Base-by-base conservation (phyloP, 2,797 vertebrate species). In the Mormyrus proboscirostris region DNA sequence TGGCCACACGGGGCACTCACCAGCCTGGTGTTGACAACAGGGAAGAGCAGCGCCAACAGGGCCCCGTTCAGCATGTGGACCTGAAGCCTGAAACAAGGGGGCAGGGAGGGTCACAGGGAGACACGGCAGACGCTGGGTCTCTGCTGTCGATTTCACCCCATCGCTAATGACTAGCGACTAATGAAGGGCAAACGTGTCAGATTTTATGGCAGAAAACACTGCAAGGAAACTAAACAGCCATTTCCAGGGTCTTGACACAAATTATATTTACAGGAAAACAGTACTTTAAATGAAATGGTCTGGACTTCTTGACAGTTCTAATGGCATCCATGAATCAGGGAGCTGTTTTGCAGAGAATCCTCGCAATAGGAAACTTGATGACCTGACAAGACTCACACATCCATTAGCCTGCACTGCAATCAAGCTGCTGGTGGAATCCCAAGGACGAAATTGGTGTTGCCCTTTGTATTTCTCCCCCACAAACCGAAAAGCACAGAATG, bases 61-160 rank as follows among this genome's bases (percentile, higher is more conserved):
- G 99, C 98, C 1, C 99, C 99, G 53, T 99, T 99, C 91, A 99
- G 91, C 98, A 99, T 99, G 90, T 99, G 98, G 93, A 99, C 98
- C 94, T 99, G 99, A 79, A 99, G 94, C 95, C 99, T 99, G 93
- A 51, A 44, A 92, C 92, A 53, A 93, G 19, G 69, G 8, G 69
- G 49, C 82, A 51, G 89, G 41, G 62, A 41, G 19, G 33, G 44
- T 88, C 33, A 55, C 12, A 57, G 1, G 3, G 9, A 44, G 41
- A 82, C 57, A 62, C 7, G 7, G n/a, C 7, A 62, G 22, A 62
- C 22, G 22, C 59, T 9, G 16, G 59, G 22, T 10, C 59, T 62
- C 8, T 25, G 59, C 59, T 8, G 0, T 4, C 29, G 25, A 14
- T 3, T 33, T 69, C 29, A 33, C 25, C 62, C 25, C 62, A 69